These are phyloP conservation scores for Crocodylus rhombifer DNA, from an alignment of 2,797 vertebrate species.

Conservation along the genomic window DNA sequence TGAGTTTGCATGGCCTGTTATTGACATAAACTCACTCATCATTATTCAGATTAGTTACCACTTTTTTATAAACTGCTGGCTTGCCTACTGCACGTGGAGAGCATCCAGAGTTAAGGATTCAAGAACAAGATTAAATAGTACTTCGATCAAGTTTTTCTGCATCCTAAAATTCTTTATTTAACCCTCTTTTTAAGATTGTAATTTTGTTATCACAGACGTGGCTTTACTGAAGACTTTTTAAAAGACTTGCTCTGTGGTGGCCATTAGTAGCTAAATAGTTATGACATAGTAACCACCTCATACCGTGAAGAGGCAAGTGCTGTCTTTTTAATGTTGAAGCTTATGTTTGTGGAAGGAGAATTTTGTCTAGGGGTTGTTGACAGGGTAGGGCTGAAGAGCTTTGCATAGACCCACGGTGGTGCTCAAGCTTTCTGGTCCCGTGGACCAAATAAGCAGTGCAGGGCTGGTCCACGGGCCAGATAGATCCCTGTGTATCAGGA, in stretches of 20 bases:
- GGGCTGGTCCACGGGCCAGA: no score
- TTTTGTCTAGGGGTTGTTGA: background rate
- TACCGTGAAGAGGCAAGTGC: background rate
- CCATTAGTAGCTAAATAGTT: background rate
- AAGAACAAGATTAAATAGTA: conserved; percentile 55
- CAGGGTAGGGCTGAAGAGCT: background rate
- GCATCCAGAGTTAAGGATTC: background rate
- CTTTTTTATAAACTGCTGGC: conserved; percentile 20
- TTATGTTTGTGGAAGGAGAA: background rate
- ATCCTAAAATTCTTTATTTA: conserved; percentile 52
- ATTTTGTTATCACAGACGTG: conserved; percentile 17
- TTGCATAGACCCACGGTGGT: no score
- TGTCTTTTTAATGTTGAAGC: background rate
- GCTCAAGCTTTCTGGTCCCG: no score
- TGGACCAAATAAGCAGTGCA: no score
- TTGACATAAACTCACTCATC: background rate
- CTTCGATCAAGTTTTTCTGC: conserved; percentile 41
- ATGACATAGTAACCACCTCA: accelerated
- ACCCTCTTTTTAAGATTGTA: conserved; percentile 38
- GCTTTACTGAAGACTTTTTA: background rate
- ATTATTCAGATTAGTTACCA: conserved; percentile 37
- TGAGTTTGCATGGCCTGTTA: conserved; percentile 27
- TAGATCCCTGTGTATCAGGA: no score
- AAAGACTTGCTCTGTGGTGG: background rate
- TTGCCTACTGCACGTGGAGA: conserved; percentile 51